A percentile compares a stretch with the other conserved stretches of the same genome.
Evolutionary conservation across 2,113 vertebrate genomes (phyloP).

Genomic region (Prunella himalayana): DNA sequence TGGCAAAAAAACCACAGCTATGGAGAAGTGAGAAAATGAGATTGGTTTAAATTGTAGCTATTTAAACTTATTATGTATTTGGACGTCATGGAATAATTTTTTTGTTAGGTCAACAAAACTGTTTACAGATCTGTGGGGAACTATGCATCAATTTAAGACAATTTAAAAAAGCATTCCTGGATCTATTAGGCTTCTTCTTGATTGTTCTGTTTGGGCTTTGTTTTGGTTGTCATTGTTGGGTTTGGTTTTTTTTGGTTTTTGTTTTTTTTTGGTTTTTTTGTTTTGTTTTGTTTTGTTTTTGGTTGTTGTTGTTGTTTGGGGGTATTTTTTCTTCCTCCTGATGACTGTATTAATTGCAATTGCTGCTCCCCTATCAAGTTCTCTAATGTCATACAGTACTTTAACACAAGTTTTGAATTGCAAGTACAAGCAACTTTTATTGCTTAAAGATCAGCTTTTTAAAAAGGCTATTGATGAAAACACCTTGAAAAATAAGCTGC

Average conservation of each 20-base stretch:
- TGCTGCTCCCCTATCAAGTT: neutral
- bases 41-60: neutral
- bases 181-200: neutral
- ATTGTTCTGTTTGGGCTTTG: neutral
- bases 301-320: no score
- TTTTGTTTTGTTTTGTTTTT: neutral
- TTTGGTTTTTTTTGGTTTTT: neutral
- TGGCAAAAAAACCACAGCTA: neutral
- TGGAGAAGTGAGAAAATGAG: neutral
- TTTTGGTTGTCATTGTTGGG: neutral
- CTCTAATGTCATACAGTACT: neutral
- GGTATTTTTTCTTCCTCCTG: neutral
- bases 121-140: neutral
- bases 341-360: neutral
- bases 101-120: neutral
- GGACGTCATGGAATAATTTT: neutral
- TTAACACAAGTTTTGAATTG: neutral
- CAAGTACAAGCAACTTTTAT: neutral
- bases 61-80: neutral
- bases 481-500: neutral
- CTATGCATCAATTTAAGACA: neutral
- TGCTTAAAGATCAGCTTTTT: neutral
- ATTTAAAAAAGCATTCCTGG: neutral
- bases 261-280: neutral
- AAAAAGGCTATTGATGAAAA: neutral